Percentiles rank a stretch among this genome's conserved stretches.
phyloP scores from a whole-genome alignment of 2,888 invertebrate genomes.

The Chromoteleia sp. region DNA sequence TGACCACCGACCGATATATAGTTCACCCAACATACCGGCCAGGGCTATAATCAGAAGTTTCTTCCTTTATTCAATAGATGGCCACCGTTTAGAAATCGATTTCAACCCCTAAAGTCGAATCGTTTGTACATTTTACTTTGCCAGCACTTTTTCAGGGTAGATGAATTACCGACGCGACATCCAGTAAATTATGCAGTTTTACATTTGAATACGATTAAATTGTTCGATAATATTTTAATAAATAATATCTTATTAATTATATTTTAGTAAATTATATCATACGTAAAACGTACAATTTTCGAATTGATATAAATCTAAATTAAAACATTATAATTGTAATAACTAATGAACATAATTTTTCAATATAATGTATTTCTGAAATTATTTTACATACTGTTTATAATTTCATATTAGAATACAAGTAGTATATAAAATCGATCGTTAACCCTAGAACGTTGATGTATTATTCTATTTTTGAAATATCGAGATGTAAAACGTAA shows the following conservation, averaged over 20 bases:
- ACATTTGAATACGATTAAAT: slow-evolving; percentile 16
- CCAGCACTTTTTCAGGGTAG: slow-evolving; percentile 74
- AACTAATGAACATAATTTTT: too few relatives aligned
- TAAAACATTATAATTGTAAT: too few relatives aligned
- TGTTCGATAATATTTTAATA: background rate
- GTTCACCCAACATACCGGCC: slow-evolving; percentile 80
- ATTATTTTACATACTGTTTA: too few relatives aligned
- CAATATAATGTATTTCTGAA: too few relatives aligned
- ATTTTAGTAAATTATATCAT: too few relatives aligned
- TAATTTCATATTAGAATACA: too few relatives aligned
- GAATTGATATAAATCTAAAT: too few relatives aligned
- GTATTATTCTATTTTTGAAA: too few relatives aligned
- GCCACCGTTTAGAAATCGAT: slow-evolving; percentile 80
- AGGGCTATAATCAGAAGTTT: slow-evolving; percentile 79
- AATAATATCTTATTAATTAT: background rate
- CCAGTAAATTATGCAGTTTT: slow-evolving; percentile 16
- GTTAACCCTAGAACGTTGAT: too few relatives aligned
- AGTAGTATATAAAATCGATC: too few relatives aligned
- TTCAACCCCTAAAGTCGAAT: slow-evolving; percentile 79
- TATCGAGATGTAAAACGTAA: too few relatives aligned
- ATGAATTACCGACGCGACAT: slow-evolving; percentile 81
- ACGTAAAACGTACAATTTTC: too few relatives aligned
- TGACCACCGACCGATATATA: slow-evolving; percentile 83
- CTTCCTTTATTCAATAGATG: slow-evolving; percentile 81
- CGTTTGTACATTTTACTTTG: slow-evolving; percentile 71